Base-by-base conservation (phyloP, 2,113 vertebrate species). In the Actenoides lindsayi region DNA sequence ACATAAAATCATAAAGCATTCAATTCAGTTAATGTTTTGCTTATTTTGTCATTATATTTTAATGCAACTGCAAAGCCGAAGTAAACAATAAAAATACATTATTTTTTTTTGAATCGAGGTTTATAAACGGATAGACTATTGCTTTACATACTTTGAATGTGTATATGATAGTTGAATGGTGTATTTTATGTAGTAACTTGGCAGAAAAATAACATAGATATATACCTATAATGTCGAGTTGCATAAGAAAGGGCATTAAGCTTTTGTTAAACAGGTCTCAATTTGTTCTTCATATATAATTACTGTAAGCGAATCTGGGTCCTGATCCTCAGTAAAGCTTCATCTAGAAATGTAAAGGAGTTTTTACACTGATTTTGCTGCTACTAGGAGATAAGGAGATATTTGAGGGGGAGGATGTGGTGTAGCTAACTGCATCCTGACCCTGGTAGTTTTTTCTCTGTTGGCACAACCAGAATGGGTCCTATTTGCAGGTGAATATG, bases 31-130 rank as follows among this genome's bases (percentile, higher is more conserved):
- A 96, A 96, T 97, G 79, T 97, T 98, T 96, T 96, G 96, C 95
- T 98, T 97, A 96, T 97, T 97, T 97, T 97, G 94, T 97, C 98
- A 98, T 97, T 67, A 27, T 82, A 96, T 98, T 97, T 97, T 96
- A 94, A 94, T 97, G 84, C 88, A 95, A 75, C 92, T 91, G 48
- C 67, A 92, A 97, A 96, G 95, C 95, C 97, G 97, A 97, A 96
- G 81, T 97, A 97, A 98, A 97, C 93, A 96, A 95, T 97, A 96
- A 97, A 81, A 94, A 80, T 94, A 91, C 86, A 87, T 97, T 96
- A 91, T 57, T 87, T 95, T 98, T 95, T 98, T 95, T 96, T 94
- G 73, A 97, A 95, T 69, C 87, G 70, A 84, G 57, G 51, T 93
- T 98, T 97, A 94, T 88, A 97, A 96, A 97, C 93, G 89, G 96